Conservation (phyloP, 2,888 invertebrate species). For the Acholoe squamosa region DNA sequence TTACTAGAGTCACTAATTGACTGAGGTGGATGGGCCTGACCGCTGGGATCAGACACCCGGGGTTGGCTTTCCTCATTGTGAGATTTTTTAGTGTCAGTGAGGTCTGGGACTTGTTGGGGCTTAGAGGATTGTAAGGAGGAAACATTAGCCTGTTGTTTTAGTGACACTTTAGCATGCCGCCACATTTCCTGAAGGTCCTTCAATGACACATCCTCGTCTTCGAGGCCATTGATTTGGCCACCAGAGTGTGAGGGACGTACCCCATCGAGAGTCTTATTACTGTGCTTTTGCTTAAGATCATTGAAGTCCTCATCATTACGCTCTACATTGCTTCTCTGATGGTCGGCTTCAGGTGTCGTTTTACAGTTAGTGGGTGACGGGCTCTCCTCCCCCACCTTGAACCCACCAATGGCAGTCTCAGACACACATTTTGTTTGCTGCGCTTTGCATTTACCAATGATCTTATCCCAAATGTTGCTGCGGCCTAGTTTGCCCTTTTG, state of each 20-base stretch:
- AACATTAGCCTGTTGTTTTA: slow-evolving; percentile 2
- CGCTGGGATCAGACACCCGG: background rate
- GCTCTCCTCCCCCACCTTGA: background rate
- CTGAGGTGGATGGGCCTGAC: background rate
- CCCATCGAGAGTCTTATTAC: background rate
- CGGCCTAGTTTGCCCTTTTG: slow-evolving; percentile 37
- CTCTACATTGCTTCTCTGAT: background rate
- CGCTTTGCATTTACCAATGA: slow-evolving; percentile 47
- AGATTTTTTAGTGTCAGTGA: background rate
- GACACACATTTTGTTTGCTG: slow-evolving; percentile 51
- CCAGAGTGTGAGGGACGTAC: background rate
- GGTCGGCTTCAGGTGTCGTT: background rate
- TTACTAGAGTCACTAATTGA: background rate
- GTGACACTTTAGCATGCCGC: slow-evolving; percentile 39
- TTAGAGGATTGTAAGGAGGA: background rate
- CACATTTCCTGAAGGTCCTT: slow-evolving; percentile 44
- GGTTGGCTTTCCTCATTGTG: background rate
- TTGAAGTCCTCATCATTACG: background rate
- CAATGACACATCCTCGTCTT: slow-evolving; percentile 43
- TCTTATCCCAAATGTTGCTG: slow-evolving; percentile 57
- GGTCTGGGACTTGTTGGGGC: background rate
- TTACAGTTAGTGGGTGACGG: slow-evolving; percentile 20
- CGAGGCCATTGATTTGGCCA: background rate
- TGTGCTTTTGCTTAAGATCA: background rate
- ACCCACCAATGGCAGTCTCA: slow-evolving; percentile 29